Base-by-base conservation (phyloP, 2,888 invertebrate genomes). In the Pterostichus niger region DNA sequence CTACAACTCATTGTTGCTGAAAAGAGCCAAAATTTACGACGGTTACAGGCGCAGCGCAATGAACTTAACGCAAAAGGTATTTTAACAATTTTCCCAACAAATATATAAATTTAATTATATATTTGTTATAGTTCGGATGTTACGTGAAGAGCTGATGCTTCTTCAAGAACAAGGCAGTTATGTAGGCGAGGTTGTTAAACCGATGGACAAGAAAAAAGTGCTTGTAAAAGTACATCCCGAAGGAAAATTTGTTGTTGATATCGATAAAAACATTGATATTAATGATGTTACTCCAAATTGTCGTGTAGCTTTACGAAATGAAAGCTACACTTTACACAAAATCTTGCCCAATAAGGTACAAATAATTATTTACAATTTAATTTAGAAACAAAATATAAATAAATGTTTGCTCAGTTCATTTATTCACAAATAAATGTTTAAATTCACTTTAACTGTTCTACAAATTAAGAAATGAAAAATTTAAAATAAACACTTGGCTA, bases 191-290 rank as follows among this genome's bases (percentile, higher is more conserved):
- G 99, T 99, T 4, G 99, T 99, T 0, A 99, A 99, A 89, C 98
- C 99, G 0, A 99, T 99, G 99, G 99, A 99, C 90, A 99, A 99
- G 90, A 99, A 99, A 91, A 99, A 99, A 90, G 99, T 99, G 0
- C 92, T 99, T 0, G 99, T 99, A 0, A 99, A 99, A 91, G 99
- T 99, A 0, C 99, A 99, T 89, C 99, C 99, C 0, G 99, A 99
- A 91, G 99, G 99, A 84, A 99, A 99, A 92, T 99, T 99, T 91
- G 99, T 99, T 0, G 99, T 99, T 31, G 99, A 99, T 90, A 93
- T 99, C 84, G 99, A 99, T 89, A 99, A 99, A 89, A 99, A 99
- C 89, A 99, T 99, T 86, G 99, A 99, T 88, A 99, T 99, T 85
- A 97, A 97, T 88, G 97, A 98, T 91, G 97, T 99, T 0, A 99